Base-by-base conservation (phyloP, 2,888 invertebrate species). In the Caenorhabditis imperialis region DNA sequence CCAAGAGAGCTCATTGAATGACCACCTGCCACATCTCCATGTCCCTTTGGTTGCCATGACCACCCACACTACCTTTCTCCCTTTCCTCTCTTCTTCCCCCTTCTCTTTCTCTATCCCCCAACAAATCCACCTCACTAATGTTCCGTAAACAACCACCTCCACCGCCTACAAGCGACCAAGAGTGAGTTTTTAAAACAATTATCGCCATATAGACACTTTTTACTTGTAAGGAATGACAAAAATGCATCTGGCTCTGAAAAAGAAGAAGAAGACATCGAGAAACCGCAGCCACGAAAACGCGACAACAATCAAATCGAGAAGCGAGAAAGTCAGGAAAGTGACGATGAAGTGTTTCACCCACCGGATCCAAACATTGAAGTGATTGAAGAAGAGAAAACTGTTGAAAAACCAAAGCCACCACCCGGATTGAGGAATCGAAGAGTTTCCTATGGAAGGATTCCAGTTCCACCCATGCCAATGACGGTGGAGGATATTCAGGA, bases 381-480 rank as follows among this genome's bases (percentile, higher is more conserved):
- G 0, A 58, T 51, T 4, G 30, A 48, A n/a, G 60, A 50, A 38
- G 8, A 30, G 1, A 23, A 37, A 5, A 27, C 16, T 18, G 45
- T 40, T 4, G 25, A 38, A 10, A 5, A 22, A 2, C 42, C 69
- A 4, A 44, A 33, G 38, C 23, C 22, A 8, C 12, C 33, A 7
- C 30, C 30, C 10, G 18, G 40, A 27, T 10, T 65, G 25, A n/a
- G 60, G 4, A 60, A 60, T 20, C 25, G 73, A 5, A 30, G 73
- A 45, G 61, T 67, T 22, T 73, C 73, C 3, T 58, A 67, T 37
- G 73, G 73, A 0, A 65, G 44, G 30, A 67, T 73, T 18, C 73
- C 73, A n/a, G 55, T 73, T 8, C 73, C 73, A 3, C 73, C 73
- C 1, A 45, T 50, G 37, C 12, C 40, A 7, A n/a, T 73, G 50